Base-by-base conservation (phyloP, 2,888 invertebrate species). In the Lumbricus terrestris region DNA sequence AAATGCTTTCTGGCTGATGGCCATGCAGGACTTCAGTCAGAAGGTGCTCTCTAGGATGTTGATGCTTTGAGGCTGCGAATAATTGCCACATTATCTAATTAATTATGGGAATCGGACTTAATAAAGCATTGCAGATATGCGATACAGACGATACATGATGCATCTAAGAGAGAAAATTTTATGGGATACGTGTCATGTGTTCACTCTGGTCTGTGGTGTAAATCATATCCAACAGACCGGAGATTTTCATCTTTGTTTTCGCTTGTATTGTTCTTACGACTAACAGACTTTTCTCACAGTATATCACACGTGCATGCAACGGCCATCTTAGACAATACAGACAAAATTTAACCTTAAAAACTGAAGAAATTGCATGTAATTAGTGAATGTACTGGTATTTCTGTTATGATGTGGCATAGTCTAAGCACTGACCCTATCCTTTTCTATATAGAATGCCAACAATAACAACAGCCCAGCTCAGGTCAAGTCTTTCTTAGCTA, bases 221-320 rank as follows among this genome's bases (percentile, higher is more conserved):
- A 69, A 69, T 69, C n/a, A 69, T 69, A n/a, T 69, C 69, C n/a
- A n/a, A n/a, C n/a, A n/a, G 69, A 69, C 69, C 11, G 29, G 6
- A 69, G n/a, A 69, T 69, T 69, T n/a, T 69, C 69, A 69, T 69
- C n/a, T 69, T 69, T n/a, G n/a, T 69, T 69, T n/a, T n/a, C n/a
- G 69, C 69, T 69, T n/a, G 69, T 69, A 13, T 69, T n/a, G 8
- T 69, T n/a, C 29, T 69, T 69, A 69, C n/a, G 23, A 69, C n/a
- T 69, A 69, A 69, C 69, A 69, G 69, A 69, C n/a, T 69, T 69
- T 69, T 29, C n/a, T 69, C 69, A 8, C 69, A n/a, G 29, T n/a
- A 69, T n/a, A n/a, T 47, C 11, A 69, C 8, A n/a, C 13, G 13
- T 69, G 69, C 29, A 69, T 69, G 69, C 29, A 69, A 69, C n/a